phyloP scores from a whole-genome alignment of 2,797 vertebrate genomes.

The Esox lucius region DNA sequence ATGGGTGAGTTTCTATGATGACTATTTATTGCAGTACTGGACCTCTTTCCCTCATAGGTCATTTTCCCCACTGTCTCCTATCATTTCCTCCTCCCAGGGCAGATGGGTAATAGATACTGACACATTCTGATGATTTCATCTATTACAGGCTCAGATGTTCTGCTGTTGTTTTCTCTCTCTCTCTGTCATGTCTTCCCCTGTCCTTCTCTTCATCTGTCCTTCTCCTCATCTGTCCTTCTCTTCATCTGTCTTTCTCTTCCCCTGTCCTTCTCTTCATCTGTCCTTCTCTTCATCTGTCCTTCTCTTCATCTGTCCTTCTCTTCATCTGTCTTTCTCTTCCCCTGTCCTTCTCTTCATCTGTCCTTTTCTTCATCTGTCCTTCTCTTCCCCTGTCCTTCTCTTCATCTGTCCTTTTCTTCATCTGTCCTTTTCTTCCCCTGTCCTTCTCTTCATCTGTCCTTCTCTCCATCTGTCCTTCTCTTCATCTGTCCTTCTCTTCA shows the following conservation, averaged over 20 bases:
- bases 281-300: constrained; percentile 4
- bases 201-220: constrained; percentile 3
- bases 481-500: not conserved
- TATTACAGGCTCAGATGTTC: not conserved
- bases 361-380: not conserved
- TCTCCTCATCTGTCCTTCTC: not conserved
- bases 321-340: constrained; percentile 16
- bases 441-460: constrained; percentile 3
- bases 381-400: not conserved
- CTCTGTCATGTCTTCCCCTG: constrained; percentile 27
- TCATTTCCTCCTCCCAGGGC: constrained; percentile 20
- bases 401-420: constrained; percentile 44
- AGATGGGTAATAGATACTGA: constrained; percentile 10
- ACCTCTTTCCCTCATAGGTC: not conserved
- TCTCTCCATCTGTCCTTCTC: not conserved
- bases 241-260: not conserved
- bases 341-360: constrained; percentile 5
- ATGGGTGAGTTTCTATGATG: not conserved
- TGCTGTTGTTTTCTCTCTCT: constrained; percentile 13
- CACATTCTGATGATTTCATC: not conserved
- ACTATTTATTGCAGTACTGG: not conserved
- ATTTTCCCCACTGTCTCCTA: constrained; percentile 40
- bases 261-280: constrained; percentile 44
- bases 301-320: not conserved
- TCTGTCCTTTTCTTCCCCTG: constrained; percentile 7